These are phyloP conservation scores for Strix aluco DNA, from an alignment of 2,113 vertebrate species.

Conservation along the genomic window DNA sequence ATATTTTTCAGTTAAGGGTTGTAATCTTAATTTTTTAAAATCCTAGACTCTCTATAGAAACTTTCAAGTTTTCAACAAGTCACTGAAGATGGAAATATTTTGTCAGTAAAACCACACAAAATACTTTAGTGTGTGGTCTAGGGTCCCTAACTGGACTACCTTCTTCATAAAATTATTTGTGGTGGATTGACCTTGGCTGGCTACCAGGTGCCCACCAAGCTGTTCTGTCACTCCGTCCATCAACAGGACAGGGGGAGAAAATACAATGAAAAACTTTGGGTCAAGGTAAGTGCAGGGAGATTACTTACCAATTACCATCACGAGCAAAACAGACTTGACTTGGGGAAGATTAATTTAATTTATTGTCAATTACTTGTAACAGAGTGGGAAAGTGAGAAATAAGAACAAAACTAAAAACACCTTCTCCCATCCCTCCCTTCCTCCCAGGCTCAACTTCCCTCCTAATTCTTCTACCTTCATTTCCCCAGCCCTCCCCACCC, in stretches of 20 bases:
- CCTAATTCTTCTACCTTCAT: not conserved
- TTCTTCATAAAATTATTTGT: not conserved
- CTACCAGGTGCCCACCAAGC: not conserved
- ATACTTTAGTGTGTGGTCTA: not conserved
- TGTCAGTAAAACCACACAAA: not conserved
- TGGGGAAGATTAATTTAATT: not conserved
- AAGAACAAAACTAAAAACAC: not conserved
- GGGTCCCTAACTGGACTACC: not conserved
- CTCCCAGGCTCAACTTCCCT: not conserved
- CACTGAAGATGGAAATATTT: not conserved
- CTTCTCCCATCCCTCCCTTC: not conserved
- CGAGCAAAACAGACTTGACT: not conserved
- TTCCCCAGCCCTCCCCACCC: not conserved
- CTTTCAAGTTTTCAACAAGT: not conserved
- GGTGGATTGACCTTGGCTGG: not conserved
- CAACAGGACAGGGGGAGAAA: not conserved
- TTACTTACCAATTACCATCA: not conserved
- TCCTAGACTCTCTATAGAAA: not conserved
- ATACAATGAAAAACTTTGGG: not conserved
- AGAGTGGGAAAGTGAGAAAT: not conserved
- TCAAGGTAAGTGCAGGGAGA: not conserved
- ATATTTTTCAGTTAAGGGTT: not conserved
- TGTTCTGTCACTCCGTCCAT: not conserved
- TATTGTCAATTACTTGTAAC: not conserved
- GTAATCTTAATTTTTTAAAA: not conserved